Base-by-base conservation (phyloP, 2,888 invertebrate genomes). In the Nasonovia ribisnigri region DNA sequence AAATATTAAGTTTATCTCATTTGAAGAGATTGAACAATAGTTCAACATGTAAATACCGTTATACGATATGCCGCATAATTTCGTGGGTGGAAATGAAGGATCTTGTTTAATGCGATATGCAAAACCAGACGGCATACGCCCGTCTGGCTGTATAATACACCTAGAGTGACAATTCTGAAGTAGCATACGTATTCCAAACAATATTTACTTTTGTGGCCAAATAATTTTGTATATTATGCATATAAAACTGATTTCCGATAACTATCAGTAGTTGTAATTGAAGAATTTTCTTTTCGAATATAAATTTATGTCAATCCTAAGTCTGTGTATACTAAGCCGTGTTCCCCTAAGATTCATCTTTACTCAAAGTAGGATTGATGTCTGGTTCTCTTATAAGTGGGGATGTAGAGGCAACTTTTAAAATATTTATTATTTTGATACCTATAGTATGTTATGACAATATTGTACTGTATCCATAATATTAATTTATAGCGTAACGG, bases 71-170 rank as follows among this genome's bases (percentile, higher is more conserved):
- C 26, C 51, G 16, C 42, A n/a, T n/a, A 29, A 48, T 92, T 92
- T 60, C 26, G 92, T 92, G 60, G 87, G 92, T 87, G 92, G 16
- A 88, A 92, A 60, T 36, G 20, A 77, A 88, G 51, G 51, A 51
- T 67, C 13, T 77, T 54, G 67, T 51, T 67, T 77, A 42, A 77
- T 51, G 13, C 29, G 84, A 57, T 91, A 91, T 84, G 84, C 84
- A 54, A 84, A 67, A 91, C 46, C 60, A 86, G 60, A 20, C 16
- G 4, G 29, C 10, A 36, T 91, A 48, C 42, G 43, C 91, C 77
- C 13, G 42, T 90, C 16, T 67, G 48, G 77, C 77, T 26, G 29
- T 86, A 46, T 86, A 43, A 46, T 29, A 57, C 6, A 42, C 13
- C 26, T 60, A 46, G 51, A 29, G 42, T 88, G 8, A 13, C 10